Conservation (phyloP, 92 coral and sea anemone species). For the Montipora capitata region DNA sequence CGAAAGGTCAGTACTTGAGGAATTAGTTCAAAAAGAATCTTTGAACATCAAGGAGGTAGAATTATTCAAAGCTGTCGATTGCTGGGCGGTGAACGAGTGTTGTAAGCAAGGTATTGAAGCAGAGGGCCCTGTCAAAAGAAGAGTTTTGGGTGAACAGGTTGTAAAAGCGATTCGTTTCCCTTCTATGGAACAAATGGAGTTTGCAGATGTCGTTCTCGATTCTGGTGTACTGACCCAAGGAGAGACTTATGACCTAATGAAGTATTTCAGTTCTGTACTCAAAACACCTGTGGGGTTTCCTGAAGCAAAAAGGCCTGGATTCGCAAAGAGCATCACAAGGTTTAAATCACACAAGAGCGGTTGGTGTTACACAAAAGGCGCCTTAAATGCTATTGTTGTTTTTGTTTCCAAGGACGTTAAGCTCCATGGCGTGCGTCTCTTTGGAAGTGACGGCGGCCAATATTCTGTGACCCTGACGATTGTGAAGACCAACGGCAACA, state of each 20-base stretch:
- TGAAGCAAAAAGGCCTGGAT: not conserved
- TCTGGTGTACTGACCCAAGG: not conserved
- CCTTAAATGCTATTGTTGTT: not conserved
- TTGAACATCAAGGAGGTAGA: constrained; percentile 42
- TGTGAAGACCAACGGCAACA: not conserved
- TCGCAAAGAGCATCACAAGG: not conserved
- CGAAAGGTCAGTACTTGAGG: constrained; percentile 18
- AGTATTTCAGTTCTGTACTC: not conserved
- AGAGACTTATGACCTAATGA: not conserved
- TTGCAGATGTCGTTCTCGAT: not conserved
- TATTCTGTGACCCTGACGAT: not conserved
- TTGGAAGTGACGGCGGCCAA: not conserved
- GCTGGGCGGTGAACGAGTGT: constrained; percentile 48
- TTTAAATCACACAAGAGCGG: not conserved
- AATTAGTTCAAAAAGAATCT: constrained; percentile 39
- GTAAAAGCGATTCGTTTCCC: constrained; percentile 18
- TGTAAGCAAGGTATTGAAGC: constrained; percentile 13
- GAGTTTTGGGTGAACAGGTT: constrained; percentile 3
- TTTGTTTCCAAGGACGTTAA: not conserved
- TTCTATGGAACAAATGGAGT: not conserved
- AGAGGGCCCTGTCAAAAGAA: constrained; percentile 19
- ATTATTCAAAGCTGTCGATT: constrained; percentile 45
- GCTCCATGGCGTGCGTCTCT: constrained; percentile 1
- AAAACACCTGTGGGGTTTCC: not conserved
- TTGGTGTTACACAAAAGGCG: not conserved